Percentiles rank a stretch among this genome's conserved stretches.
Evolutionary conservation across 1,140 invertebrate species (phyloP).

Genomic region (Lepidurus packardi): DNA sequence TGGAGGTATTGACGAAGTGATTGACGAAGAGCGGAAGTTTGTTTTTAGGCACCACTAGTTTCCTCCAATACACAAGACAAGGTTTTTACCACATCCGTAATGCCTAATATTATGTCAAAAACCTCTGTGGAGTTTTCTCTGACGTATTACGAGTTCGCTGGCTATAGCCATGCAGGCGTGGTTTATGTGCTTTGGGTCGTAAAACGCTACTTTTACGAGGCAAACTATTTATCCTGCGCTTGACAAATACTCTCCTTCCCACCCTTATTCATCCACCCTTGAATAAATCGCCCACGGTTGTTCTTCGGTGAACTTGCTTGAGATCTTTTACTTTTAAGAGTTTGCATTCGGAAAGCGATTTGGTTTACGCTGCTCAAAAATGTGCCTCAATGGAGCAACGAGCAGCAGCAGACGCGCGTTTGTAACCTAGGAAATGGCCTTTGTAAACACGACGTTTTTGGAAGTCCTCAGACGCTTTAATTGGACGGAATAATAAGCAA

Average conservation of each 20-base stretch:
- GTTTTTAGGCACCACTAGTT: background rate
- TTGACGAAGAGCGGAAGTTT: background rate
- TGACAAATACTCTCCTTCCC: constrained; percentile 19
- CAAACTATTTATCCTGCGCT: constrained; percentile 11
- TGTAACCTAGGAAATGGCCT: background rate
- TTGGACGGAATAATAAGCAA: constrained; percentile 15
- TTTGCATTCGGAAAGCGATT: background rate
- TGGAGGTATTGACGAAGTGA: background rate
- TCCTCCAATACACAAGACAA: background rate
- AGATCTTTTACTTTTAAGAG: background rate
- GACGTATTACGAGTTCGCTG: constrained; percentile 2
- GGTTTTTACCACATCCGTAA: background rate
- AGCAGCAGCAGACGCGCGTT: background rate
- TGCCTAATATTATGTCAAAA: background rate
- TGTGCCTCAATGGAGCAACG: background rate
- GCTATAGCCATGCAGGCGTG: constrained; percentile 3
- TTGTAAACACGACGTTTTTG: background rate
- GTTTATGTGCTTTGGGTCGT: constrained; percentile 15
- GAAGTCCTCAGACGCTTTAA: background rate
- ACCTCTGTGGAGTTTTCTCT: background rate
- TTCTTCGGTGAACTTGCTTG: background rate
- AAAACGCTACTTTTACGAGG: constrained; percentile 6
- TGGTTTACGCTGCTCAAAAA: background rate
- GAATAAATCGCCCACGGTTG: background rate
- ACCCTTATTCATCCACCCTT: constrained; percentile 2